phyloP scores from a whole-genome alignment of 1,140 invertebrate species.

The Palaemon carinicauda region DNA sequence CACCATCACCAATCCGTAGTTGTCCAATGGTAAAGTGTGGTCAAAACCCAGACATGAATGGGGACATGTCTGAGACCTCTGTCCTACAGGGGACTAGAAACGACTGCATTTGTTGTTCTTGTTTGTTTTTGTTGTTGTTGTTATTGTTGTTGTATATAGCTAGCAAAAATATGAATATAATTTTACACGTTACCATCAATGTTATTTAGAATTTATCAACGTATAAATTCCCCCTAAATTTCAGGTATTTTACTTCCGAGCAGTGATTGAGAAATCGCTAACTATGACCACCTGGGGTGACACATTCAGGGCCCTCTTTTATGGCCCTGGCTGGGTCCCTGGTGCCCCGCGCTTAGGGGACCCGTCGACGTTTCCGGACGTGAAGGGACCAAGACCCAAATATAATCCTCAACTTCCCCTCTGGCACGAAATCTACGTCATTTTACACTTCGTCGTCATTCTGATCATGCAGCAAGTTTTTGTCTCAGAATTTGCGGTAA shows the following conservation, averaged over 20 bases:
- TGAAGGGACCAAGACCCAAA: conserved; percentile 64
- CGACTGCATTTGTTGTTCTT: no score
- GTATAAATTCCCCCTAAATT: no score
- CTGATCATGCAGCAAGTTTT: conserved; percentile 61
- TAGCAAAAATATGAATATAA: no score
- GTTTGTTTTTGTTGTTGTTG: no score
- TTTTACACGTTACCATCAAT: no score
- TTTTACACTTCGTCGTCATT: conserved; percentile 75
- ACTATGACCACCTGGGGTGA: conserved; percentile 36
- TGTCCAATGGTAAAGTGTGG: no score
- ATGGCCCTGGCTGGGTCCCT: conserved; percentile 47
- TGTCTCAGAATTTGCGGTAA: conserved; percentile 3
- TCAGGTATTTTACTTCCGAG: conserved; percentile 29
- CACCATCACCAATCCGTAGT: no score
- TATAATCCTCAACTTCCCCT: conserved; percentile 74
- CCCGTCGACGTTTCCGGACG: conserved; percentile 63
- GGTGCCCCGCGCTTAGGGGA: conserved; percentile 44
- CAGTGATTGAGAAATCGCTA: not conserved
- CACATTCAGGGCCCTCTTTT: conserved; percentile 34
- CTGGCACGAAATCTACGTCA: conserved; percentile 76
- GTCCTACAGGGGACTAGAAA: no score
- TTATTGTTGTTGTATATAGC: no score
- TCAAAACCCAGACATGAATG: no score
- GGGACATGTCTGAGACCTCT: no score
- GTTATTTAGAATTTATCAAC: no score